Base-by-base conservation (phyloP, 2,888 invertebrate genomes). In the Dichetophora obliterata region DNA sequence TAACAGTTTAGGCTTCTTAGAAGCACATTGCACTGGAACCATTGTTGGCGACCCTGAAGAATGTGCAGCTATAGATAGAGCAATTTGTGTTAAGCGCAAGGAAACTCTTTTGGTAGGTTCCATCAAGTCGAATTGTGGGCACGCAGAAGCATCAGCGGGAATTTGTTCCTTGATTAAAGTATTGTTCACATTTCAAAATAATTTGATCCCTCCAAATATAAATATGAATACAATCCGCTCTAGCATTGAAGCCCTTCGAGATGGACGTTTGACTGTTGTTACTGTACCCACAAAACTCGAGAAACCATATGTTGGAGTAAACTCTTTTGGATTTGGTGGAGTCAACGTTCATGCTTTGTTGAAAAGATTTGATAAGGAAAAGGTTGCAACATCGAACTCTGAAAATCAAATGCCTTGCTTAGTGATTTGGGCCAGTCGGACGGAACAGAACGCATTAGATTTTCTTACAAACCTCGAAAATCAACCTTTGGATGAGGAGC, bases 321-420 rank as follows among this genome's bases (percentile, higher is more conserved):
- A 96, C 90, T 96, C 96, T 8, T 98, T 98, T 87, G 98, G 98
- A 0, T 98, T 98, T 86, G 98, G 98, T 54, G 98, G 98, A 90
- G 92, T 14, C 91, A 92, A 2, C 85, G 89, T 2, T 92, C 89
- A 89, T 78, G 84, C 85, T 0, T 80, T 89, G 0, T 77, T 89
- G 0, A 83, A 82, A 63, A 86, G 83, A 0, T 73, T 76, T 75
- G 78, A 81, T 0, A 89, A 87, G 57, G 68, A 82, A 0, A 89
- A 88, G 66, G 59, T 69, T 0, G 93, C 93, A 86, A 90, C 91
- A 1, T 92, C 92, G 14, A 84, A 91, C 11, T 93, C 94, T 0
- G 82, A 85, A 0, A 94, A 95, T 81, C 91, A 92, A 81, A 85
- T 94, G 0, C 95, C 95, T 0, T 92, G 96, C 73, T 88, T 98